phyloP scores from a whole-genome alignment of 1,140 invertebrate genomes.

The Ditylenchus dipsaci region DNA sequence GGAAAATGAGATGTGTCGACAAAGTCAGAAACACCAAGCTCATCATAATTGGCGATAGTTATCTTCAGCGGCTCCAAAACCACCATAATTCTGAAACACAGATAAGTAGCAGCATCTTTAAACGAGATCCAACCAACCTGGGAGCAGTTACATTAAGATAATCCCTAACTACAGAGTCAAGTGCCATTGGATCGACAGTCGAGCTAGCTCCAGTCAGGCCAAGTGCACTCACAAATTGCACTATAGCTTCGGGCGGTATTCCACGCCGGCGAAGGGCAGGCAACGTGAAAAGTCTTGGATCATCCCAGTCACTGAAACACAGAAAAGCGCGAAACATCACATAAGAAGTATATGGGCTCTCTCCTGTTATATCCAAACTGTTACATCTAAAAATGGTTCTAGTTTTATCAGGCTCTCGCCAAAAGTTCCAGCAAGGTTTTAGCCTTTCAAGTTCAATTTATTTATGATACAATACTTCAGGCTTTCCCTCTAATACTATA shows the following conservation, averaged over 20 bases:
- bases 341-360: background rate
- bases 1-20: conserved; percentile 80
- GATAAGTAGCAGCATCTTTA: background rate
- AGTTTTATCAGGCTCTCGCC: too few species aligned
- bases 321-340: background rate
- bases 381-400: too few species aligned
- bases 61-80: conserved; percentile 88
- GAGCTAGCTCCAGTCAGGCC: conserved; percentile 89
- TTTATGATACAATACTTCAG: too few species aligned
- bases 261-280: conserved; percentile 85
- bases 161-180: conserved; percentile 86
- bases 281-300: conserved; percentile 89
- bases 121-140: conserved; percentile 59
- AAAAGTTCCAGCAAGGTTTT: too few species aligned
- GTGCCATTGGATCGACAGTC: conserved; percentile 78
- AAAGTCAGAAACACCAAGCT: conserved; percentile 35
- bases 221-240: conserved; percentile 84
- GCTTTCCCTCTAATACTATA: too few species aligned
- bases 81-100: conserved; percentile 74
- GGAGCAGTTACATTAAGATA: conserved; percentile 80
- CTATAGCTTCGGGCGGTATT: conserved; percentile 86
- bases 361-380: too few species aligned
- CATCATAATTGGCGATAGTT: conserved; percentile 70
- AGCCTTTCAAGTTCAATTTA: too few species aligned
- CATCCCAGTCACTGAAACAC: conserved; percentile 80